Evolutionary conservation across 2,888 invertebrate species (phyloP).

Genomic region (Pseudeuparius sepicola): DNA sequence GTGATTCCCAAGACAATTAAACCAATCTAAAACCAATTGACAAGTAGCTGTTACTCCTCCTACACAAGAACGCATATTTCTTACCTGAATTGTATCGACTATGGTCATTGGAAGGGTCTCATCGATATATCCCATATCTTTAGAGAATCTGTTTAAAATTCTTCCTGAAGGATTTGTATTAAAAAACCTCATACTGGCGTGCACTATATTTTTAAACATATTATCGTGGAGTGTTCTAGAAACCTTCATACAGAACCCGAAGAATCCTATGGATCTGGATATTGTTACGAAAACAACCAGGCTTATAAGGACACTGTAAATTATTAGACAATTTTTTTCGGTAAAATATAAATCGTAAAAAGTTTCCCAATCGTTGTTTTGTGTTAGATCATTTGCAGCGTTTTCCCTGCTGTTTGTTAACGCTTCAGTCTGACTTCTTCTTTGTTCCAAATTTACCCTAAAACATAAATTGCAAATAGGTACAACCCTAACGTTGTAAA

Average conservation of each 20-base stretch:
- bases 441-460: conserved; percentile 15
- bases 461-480: not conserved
- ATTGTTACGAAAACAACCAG: conserved; percentile 38
- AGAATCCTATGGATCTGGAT: conserved; percentile 43
- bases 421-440: conserved; percentile 9
- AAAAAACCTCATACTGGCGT: conserved; percentile 56
- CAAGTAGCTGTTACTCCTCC: no score
- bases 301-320: conserved; percentile 25
- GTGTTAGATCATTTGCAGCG: no score
- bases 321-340: conserved; percentile 33
- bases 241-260: conserved; percentile 41
- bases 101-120: conserved; percentile 42
- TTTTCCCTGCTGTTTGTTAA: no score
- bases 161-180: conserved; percentile 53
- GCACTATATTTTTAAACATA: conserved; percentile 44
- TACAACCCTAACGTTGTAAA: no score
- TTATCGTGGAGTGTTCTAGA: conserved; percentile 46
- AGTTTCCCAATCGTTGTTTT: conserved; percentile 16
- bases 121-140: conserved; percentile 53
- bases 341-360: conserved; percentile 1
- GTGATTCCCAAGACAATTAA: conserved; percentile 32
- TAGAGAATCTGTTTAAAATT: conserved; percentile 60
- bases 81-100: conserved; percentile 40
- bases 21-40: conserved; percentile 22
- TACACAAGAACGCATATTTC: not conserved